phyloP scores from a whole-genome alignment of 1,140 invertebrate genomes.

The Yoshiicerus persimilis region DNA sequence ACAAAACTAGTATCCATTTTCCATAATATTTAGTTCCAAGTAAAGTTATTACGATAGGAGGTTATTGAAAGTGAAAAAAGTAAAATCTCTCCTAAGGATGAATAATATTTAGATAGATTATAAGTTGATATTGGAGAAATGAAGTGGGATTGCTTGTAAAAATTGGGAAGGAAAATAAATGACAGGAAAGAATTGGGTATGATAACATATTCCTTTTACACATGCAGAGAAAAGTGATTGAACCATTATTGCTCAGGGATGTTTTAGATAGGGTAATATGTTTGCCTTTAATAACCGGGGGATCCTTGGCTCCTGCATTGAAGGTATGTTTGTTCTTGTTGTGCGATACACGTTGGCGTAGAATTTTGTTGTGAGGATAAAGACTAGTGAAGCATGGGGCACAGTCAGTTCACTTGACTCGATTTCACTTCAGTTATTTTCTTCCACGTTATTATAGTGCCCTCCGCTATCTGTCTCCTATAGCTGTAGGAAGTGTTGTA shows the following conservation, averaged over 20 bases:
- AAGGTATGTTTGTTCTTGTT: not conserved
- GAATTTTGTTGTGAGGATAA: not conserved
- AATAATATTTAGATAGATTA: too few species aligned
- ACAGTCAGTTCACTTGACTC: not conserved
- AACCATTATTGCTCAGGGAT: not conserved
- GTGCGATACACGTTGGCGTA: not conserved
- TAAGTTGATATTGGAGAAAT: too few species aligned
- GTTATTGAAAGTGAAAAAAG: too few species aligned
- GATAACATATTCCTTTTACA: not conserved
- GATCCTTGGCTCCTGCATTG: not conserved
- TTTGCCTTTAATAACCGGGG: not conserved
- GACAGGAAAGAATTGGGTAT: not conserved
- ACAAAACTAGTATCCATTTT: too few species aligned
- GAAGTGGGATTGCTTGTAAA: too few species aligned
- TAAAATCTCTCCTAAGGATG: too few species aligned
- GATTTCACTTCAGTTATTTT: not conserved
- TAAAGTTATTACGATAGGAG: too few species aligned
- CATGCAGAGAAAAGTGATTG: not conserved
- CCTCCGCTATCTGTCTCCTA: not conserved
- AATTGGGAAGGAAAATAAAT: not conserved
- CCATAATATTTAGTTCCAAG: too few species aligned
- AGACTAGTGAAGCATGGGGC: not conserved
- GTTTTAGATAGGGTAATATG: not conserved
- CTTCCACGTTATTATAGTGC: not conserved
- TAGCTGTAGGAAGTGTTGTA: too few species aligned